A percentile compares a stretch with the other conserved stretches of the same genome.
These are phyloP conservation scores for Metallyticus violacea DNA, from an alignment of 2,888 invertebrate species.

Conservation along the genomic window DNA sequence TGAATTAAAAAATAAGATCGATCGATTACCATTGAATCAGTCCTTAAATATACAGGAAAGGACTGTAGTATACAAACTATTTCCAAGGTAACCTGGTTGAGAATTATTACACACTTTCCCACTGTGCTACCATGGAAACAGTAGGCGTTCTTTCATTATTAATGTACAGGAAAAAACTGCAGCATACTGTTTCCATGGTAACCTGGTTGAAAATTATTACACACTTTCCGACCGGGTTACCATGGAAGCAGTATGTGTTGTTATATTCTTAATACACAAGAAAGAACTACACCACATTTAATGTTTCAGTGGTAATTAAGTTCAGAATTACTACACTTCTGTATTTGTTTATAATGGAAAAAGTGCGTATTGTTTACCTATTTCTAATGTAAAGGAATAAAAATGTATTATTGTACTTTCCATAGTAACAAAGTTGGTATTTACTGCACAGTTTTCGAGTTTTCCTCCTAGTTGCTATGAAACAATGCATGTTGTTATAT, in stretches of 20 bases:
- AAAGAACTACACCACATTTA: neutral
- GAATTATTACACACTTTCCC: too few species aligned
- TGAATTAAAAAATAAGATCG: too few species aligned
- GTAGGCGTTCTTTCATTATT: too few species aligned
- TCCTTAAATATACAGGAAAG: too few species aligned
- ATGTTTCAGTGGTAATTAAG: neutral
- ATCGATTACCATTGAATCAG: too few species aligned
- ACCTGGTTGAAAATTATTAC: neutral
- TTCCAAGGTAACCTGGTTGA: neutral
- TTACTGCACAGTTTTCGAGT: neutral
- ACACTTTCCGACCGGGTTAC: neutral
- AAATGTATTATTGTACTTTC: too few species aligned
- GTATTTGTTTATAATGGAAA: too few species aligned
- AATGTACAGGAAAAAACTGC: neutral
- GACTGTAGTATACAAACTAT: too few species aligned
- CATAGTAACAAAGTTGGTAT: neutral
- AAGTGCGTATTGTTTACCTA: too few species aligned
- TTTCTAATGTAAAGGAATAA: too few species aligned
- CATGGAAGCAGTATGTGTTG: neutral
- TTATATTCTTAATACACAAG: neutral
- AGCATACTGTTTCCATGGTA: neutral
- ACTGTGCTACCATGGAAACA: neutral
- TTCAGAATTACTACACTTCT: too few species aligned
- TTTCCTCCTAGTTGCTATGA: neutral
- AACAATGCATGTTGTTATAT: neutral